These are phyloP conservation scores for Acanthurus leucopareius DNA, from an alignment of 2,797 vertebrate species.

Conservation along the genomic window DNA sequence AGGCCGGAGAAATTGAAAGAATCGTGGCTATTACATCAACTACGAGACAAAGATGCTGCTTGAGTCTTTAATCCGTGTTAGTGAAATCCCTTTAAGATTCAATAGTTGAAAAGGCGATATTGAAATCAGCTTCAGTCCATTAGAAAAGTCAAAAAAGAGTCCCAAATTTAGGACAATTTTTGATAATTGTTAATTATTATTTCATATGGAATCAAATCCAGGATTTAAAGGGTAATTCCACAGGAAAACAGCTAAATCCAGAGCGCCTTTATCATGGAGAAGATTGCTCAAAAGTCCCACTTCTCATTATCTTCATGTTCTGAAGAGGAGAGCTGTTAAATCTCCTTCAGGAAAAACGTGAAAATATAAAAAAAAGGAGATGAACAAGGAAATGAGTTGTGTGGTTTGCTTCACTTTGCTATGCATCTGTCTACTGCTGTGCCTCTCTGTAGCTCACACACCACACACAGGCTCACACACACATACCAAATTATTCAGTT, in stretches of 20 bases:
- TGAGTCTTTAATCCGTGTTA: constrained; percentile 81
- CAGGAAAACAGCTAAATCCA: constrained; percentile 82
- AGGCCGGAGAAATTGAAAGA: constrained; percentile 68
- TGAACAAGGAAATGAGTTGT: constrained; percentile 71
- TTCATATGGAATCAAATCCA: constrained; percentile 76
- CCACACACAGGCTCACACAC: constrained; percentile 28
- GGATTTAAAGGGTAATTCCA: constrained; percentile 84
- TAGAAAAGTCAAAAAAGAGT: constrained; percentile 50
- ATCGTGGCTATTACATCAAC: constrained; percentile 65
- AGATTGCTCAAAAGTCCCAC: constrained; percentile 70
- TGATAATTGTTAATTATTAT: constrained; percentile 65
- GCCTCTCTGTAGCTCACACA: constrained; percentile 55
- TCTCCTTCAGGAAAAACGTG: constrained; percentile 72
- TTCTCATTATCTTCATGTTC: constrained; percentile 76
- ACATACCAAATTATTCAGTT: constrained; percentile 51
- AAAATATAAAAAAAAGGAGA: constrained; percentile 65
- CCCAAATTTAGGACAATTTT: constrained; percentile 65
- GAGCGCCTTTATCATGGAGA: constrained; percentile 69
- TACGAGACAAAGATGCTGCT: constrained; percentile 75
- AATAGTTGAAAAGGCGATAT: constrained; percentile 76
- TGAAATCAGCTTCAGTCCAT: constrained; percentile 81
- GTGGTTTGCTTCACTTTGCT: constrained; percentile 69
- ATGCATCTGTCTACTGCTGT: constrained; percentile 62
- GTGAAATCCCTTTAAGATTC: constrained; percentile 84
- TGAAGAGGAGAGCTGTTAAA: constrained; percentile 70